These are phyloP conservation scores for Thamnophis sirtalis DNA, from an alignment of 2,113 vertebrate genomes.

Conservation along the genomic window DNA sequence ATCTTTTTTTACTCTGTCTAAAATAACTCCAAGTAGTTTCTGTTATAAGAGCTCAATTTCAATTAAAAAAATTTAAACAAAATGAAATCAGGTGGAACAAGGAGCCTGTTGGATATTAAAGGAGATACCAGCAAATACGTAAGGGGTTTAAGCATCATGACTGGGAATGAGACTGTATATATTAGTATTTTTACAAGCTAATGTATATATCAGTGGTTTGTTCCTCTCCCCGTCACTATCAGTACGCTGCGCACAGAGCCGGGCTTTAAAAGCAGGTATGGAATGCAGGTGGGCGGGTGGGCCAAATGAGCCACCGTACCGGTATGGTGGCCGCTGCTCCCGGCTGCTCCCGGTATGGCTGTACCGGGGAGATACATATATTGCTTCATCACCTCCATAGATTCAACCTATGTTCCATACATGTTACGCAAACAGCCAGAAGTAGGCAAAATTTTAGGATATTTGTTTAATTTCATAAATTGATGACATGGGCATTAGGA, in stretches of 20 bases:
- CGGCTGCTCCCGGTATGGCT: no score
- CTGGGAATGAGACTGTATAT: not conserved
- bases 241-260: no score
- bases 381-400: not conserved
- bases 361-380: no score
- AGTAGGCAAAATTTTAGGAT: not conserved
- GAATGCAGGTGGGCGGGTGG: no score
- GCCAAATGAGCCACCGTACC: no score
- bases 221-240: no score
- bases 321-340: no score
- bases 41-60: not conserved
- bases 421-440: not conserved
- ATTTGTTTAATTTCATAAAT: not conserved
- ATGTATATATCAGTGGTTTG: no score
- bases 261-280: no score
- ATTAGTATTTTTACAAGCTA: not conserved
- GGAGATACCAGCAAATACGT: not conserved
- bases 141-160: not conserved
- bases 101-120: not conserved
- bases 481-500: not conserved
- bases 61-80: not conserved
- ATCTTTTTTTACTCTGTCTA: not conserved
- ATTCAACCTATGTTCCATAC: not conserved
- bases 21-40: not conserved
- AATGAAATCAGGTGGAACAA: not conserved